Evolutionary conservation across 2,113 vertebrate species (phyloP).

Genomic region (Phainopepla nitens): DNA sequence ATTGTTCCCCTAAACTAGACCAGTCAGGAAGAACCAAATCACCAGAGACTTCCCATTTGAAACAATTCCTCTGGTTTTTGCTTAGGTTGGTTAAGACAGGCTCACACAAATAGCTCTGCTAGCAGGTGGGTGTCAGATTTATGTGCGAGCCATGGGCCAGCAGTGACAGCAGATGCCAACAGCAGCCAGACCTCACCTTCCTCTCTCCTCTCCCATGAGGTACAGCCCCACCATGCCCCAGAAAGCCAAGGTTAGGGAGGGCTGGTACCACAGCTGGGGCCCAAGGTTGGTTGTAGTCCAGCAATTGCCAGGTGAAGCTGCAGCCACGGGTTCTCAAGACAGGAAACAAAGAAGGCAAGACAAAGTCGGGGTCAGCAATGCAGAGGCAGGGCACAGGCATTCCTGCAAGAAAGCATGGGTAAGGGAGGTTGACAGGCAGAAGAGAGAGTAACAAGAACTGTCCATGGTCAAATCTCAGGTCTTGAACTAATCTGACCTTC

Average conservation of each 20-base stretch:
- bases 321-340: neutral
- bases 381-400: neutral
- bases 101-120: neutral
- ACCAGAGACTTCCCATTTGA: neutral
- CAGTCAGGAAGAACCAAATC: neutral
- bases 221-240: neutral
- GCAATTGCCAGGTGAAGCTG: neutral
- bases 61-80: neutral
- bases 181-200: neutral
- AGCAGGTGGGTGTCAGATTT: neutral
- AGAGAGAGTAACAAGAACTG: neutral
- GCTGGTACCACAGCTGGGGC: accelerated
- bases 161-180: neutral
- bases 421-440: neutral
- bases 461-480: neutral
- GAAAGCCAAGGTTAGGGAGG: neutral
- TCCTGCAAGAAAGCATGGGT: neutral
- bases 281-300: neutral
- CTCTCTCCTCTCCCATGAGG: neutral
- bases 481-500: neutral
- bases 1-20: neutral
- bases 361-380: neutral
- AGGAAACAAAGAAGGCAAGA: neutral
- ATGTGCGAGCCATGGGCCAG: neutral
- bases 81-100: neutral